Base-by-base conservation (phyloP, 2,113 vertebrate species). In the Lontra canadensis region DNA sequence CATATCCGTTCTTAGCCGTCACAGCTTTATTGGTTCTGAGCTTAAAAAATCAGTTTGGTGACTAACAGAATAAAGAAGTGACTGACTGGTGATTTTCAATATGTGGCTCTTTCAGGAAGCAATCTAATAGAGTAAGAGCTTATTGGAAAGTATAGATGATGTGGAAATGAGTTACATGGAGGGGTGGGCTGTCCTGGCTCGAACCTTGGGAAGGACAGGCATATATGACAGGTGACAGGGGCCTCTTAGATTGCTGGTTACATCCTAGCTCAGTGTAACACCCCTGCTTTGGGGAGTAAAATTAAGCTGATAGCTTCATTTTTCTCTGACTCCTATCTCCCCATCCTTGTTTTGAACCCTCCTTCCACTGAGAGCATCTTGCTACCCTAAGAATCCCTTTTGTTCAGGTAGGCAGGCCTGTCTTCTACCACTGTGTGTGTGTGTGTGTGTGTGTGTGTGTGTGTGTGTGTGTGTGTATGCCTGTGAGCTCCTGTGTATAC, bases 1-100 rank as follows among this genome's bases (percentile, higher is more conserved):
- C 69, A 98, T 98, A 98, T 97, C 97, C 10, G 65, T 97, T 97
- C 94, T 96, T 94, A 2, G 13, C 96, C 44, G 0, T 95, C 98
- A 96, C 93, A 85, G 95, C 90, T 96, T 98, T 98, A 98, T 98
- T 98, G 96, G 98, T 96, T 98, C 97, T 97, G 96, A 98, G 96
- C 97, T 98, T 98, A 71, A 98, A 98, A 97, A 98, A 98, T 97
- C 97, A 97, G 96, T 94, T 92, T 95, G 98, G 95, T 96, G 98
- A 97, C 93, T 96, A 96, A 97, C 97, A 96, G 92, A 97, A 98
- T 96, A 97, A 96, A 96, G 94, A 95, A 96, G 88, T 47, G 94
- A 96, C 94, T 97, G 98, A 97, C 97, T 76, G 65, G 95, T 82
- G 96, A 96, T 97, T 97, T 98, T 98, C 97, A 98, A 97, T 97